Evolutionary conservation across 2,888 invertebrate genomes (phyloP).

Genomic region (Perdita meconis): DNA sequence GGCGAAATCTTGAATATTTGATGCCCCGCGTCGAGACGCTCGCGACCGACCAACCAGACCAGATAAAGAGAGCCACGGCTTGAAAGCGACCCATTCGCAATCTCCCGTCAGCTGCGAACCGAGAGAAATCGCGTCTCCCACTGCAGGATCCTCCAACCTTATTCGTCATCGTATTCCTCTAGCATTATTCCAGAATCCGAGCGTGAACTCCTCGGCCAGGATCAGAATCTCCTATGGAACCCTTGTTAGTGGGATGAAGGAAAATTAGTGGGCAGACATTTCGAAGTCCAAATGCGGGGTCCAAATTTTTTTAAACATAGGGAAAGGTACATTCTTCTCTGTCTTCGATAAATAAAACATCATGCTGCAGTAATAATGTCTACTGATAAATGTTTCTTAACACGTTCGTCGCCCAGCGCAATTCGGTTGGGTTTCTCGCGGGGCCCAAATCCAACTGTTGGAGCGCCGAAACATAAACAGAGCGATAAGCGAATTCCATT

Average conservation of each 20-base stretch:
- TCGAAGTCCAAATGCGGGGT: no score
- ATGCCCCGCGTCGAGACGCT: conserved; percentile 58
- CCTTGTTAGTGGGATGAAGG: background rate
- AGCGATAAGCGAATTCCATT: no score
- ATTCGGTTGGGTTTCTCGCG: no score
- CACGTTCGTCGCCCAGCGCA: no score
- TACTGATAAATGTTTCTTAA: no score
- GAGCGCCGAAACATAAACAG: no score
- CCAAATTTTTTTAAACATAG: no score
- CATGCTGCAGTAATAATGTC: no score
- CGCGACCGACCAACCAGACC: conserved; percentile 28
- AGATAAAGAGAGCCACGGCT: conserved; percentile 54
- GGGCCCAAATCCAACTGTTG: no score
- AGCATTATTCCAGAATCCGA: conserved; percentile 56
- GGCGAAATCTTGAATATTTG: conserved; percentile 76
- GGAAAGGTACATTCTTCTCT: no score
- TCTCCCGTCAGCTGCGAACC: conserved; percentile 47
- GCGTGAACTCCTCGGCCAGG: conserved; percentile 10
- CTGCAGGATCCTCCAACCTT: conserved; percentile 50
- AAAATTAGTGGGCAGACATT: no score
- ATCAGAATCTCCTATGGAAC: conserved; percentile 3
- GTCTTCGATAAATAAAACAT: no score
- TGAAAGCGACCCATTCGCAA: conserved; percentile 42
- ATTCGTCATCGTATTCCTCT: conserved; percentile 57
- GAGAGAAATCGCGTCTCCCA: conserved; percentile 52